Conservation (phyloP, 2,888 invertebrate genomes). For the Apamea anceps region DNA sequence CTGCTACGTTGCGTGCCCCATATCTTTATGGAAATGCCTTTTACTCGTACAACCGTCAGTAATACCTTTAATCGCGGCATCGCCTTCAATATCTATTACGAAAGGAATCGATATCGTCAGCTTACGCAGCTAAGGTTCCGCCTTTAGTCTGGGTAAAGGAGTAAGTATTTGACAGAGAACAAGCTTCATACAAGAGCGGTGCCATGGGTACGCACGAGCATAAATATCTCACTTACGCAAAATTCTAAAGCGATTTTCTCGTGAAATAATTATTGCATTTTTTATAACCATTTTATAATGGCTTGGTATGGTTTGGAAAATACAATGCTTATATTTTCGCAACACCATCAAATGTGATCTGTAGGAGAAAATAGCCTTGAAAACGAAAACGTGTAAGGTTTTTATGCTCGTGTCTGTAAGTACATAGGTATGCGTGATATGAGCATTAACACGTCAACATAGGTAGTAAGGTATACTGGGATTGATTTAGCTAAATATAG, state of each 20-base stretch:
- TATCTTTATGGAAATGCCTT: conserved; percentile 41
- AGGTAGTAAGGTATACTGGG: background rate
- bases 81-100: conserved; percentile 54
- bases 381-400: background rate
- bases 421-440: background rate
- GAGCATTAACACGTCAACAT: background rate
- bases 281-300: background rate
- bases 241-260: background rate
- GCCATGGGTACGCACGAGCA: background rate
- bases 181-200: background rate
- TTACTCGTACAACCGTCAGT: conserved; percentile 37
- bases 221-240: background rate
- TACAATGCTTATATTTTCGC: background rate
- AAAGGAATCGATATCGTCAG: conserved; percentile 44
- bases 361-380: background rate
- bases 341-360: background rate
- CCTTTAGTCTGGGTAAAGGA: conserved; percentile 11
- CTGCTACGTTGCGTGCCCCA: conserved; percentile 40
- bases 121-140: conserved; percentile 34
- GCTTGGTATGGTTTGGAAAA: background rate
- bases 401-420: background rate
- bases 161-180: conserved; percentile 31
- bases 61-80: conserved; percentile 45
- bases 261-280: background rate
- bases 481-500: background rate